Percentiles rank a stretch among this genome's conserved stretches.
Conservation (phyloP, 2,888 invertebrate species). For the Malachius bipustulatus region DNA sequence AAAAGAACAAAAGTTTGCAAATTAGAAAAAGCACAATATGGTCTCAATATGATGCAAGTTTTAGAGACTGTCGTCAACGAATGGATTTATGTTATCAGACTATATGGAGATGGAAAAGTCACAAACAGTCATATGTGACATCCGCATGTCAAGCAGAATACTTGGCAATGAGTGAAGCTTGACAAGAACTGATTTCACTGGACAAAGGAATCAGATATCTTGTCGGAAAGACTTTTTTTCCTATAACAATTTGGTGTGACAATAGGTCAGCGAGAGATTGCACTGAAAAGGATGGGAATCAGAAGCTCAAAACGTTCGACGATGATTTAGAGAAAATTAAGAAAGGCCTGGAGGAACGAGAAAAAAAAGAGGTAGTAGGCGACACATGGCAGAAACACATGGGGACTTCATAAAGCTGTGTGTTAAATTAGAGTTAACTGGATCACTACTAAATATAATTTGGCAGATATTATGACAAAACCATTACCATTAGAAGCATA, state of each 20-base stretch:
- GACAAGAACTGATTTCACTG: constrained; percentile 8
- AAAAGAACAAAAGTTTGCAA: no score
- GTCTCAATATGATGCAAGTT: constrained; percentile 17
- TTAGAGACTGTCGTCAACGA: constrained; percentile 15
- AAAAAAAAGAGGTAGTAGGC: constrained; percentile 15
- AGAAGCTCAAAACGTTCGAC: constrained; percentile 15
- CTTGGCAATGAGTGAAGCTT: constrained; percentile 19
- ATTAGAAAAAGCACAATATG: constrained; percentile 18
- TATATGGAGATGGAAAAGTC: constrained; percentile 21
- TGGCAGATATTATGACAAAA: no score
- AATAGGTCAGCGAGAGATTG: constrained; percentile 19
- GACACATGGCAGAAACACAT: constrained; percentile 17
- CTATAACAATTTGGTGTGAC: constrained; percentile 18
- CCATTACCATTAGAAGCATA: constrained; percentile 12
- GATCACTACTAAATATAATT: constrained; percentile 17
- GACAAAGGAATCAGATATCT: constrained; percentile 14
- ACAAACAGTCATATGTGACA: constrained; percentile 15
- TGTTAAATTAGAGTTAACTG: constrained; percentile 16
- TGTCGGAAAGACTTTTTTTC: constrained; percentile 13
- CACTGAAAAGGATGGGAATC: constrained; percentile 17
- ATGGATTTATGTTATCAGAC: constrained; percentile 9
- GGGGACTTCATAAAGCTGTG: constrained; percentile 18
- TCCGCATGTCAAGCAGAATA: constrained; percentile 14
- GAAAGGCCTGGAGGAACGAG: constrained; percentile 11
- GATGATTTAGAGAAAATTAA: constrained; percentile 11